Percentiles rank a stretch among this genome's conserved stretches.
Conservation (phyloP, 2,888 invertebrate species). For the Zonitis immaculata region DNA sequence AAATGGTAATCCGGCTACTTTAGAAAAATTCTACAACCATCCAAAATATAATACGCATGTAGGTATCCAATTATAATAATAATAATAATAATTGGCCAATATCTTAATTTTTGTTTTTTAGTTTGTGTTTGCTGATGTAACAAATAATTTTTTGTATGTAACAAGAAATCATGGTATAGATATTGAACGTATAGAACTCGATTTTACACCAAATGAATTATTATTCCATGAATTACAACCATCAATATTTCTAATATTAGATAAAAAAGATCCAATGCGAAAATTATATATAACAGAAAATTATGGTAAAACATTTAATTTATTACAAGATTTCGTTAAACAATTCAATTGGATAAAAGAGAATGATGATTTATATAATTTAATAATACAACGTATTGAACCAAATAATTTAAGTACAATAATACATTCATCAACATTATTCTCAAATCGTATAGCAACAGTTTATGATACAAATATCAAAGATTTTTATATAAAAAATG, state of each 20-base stretch:
- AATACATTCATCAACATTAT: slow-evolving; percentile 43
- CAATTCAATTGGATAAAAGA: slow-evolving; percentile 69
- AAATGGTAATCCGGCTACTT: slow-evolving; percentile 57
- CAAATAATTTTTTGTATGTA: slow-evolving; percentile 70
- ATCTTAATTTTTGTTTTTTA: slow-evolving; percentile 48
- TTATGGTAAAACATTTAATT: slow-evolving; percentile 67
- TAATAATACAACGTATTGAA: slow-evolving; percentile 67
- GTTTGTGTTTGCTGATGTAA: slow-evolving; percentile 82
- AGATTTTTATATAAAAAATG: slow-evolving; percentile 77
- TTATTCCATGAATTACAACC: slow-evolving; percentile 69
- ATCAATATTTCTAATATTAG: slow-evolving; percentile 66
- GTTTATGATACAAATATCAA: slow-evolving; percentile 57
- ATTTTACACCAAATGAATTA: slow-evolving; percentile 74
- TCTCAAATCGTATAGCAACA: slow-evolving; percentile 31
- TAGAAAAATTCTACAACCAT: slow-evolving; percentile 83
- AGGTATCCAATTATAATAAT: too few species aligned
- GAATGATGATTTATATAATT: slow-evolving; percentile 42
- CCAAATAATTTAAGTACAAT: slow-evolving; percentile 57
- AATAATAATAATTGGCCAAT: too few species aligned
- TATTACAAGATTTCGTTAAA: slow-evolving; percentile 70
- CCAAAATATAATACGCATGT: slow-evolving; percentile 74
- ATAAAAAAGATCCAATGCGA: slow-evolving; percentile 63
- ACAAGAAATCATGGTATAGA: slow-evolving; percentile 69
- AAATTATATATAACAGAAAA: slow-evolving; percentile 73
- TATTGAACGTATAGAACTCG: slow-evolving; percentile 60